Conservation (phyloP, 2,797 vertebrate genomes). For the Ibycter americanus region DNA sequence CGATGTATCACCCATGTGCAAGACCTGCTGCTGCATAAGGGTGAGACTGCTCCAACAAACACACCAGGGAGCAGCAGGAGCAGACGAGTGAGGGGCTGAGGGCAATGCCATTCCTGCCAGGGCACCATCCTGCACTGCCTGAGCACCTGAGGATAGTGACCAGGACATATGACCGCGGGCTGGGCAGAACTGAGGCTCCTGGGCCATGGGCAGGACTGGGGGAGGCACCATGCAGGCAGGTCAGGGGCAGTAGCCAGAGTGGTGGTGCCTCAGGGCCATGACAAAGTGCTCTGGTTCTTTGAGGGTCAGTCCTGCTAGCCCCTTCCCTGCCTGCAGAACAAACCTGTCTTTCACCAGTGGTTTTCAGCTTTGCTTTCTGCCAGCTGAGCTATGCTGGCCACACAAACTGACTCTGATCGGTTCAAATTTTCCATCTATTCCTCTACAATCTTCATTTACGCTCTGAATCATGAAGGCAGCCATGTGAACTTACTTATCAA, state of each 20-base stretch:
- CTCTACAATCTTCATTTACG: fast-evolving
- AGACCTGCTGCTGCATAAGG: neutral
- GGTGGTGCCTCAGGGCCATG: neutral
- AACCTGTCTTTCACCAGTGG: neutral
- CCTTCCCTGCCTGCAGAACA: neutral
- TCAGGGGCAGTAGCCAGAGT: neutral
- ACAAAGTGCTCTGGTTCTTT: neutral
- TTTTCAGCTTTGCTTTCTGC: neutral
- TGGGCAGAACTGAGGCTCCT: neutral
- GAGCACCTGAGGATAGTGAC: fast-evolving
- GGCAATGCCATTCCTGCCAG: neutral
- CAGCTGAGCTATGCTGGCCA: fast-evolving
- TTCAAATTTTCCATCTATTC: neutral
- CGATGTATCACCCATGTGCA: fast-evolving
- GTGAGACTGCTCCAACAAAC: neutral
- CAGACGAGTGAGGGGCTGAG: neutral
- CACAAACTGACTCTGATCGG: fast-evolving
- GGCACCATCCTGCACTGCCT: neutral
- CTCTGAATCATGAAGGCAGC: neutral
- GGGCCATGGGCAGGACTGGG: fast-evolving
- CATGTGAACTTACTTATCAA: neutral
- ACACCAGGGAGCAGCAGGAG: neutral
- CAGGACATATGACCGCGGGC: fast-evolving
- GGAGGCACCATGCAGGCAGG: fast-evolving
- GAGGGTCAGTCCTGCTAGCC: fast-evolving